Evolutionary conservation across 2,113 vertebrate species (phyloP), one percentile per base, ranked within the genome.

Genomic region (Pleuronectes platessa): DNA sequence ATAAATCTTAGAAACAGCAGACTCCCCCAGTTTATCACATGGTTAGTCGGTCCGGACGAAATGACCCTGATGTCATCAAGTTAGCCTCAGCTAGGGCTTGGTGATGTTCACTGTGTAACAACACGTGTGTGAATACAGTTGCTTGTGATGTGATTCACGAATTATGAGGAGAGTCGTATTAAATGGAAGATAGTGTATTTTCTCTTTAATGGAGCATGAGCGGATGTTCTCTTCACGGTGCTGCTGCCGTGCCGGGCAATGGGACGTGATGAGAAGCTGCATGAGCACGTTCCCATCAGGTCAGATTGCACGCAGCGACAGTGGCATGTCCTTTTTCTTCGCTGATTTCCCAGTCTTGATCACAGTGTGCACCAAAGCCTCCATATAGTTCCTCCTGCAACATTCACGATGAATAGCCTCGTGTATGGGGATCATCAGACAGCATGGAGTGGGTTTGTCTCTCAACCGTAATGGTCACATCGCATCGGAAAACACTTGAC

Each of bases 401-500:
- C 80, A 61, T 55, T 37, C 60, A 15, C 26, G 21, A 7, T 31
- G 62, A 79, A 84, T 61, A 72, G 71, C 49, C 74, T 58, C 78
- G 61, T 86, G 74, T 70, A 79, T 64, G 71, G 71, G 54, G 80
- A 74, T 85, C 83, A 68, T 90, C 86, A 86, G 72, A 76, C 71
- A 77, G 69, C 63, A 37, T 75, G 61, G 55, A 72, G 74, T 55
- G 75, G 62, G 66, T 78, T 79, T 76, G 77, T 78, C 68, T 78
- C 77, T 74, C 61, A 65, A 56, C 55, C 54, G 13, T 89, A 82
- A 84, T 89, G 81, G 76, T 79, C 81, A 65, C 87, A 86, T 87
- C 75, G 80, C 49, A 71, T 15, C 71, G 71, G 71, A 71, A 82
- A 78, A 60, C 87, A 84, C 88, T 88, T 76, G 81, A 82, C 85